These are phyloP conservation scores for Leptopilina boulardi DNA, from an alignment of 1,140 invertebrate genomes.

Conservation along the genomic window DNA sequence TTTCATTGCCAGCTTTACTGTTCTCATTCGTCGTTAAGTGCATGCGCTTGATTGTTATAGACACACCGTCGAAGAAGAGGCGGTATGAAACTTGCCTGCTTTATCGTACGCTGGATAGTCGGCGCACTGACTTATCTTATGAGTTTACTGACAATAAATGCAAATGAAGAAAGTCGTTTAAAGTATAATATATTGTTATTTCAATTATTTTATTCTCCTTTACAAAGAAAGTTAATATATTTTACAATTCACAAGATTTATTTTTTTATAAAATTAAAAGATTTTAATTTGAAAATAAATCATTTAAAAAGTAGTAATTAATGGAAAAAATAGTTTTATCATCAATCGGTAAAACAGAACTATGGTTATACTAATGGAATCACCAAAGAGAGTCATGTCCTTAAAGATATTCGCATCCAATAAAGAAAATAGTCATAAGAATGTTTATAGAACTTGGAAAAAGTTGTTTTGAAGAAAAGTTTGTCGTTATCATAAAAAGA, in stretches of 20 bases:
- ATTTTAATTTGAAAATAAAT: too few relatives aligned
- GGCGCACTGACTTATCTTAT: neutral
- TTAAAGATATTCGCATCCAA: too few relatives aligned
- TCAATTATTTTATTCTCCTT: conserved; percentile 15
- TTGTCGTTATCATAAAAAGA: neutral
- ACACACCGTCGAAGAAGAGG: conserved; percentile 42
- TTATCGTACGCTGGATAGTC: neutral
- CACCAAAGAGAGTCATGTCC: too few relatives aligned
- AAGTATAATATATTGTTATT: neutral
- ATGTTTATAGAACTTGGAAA: neutral
- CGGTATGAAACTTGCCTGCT: conserved; percentile 41
- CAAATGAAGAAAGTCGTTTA: conserved; percentile 2
- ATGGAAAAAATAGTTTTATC: too few relatives aligned
- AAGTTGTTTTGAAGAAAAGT: neutral
- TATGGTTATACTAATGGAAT: too few relatives aligned
- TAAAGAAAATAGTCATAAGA: neutral
- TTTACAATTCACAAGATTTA: neutral
- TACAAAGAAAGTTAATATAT: neutral
- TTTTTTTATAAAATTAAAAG: neutral
- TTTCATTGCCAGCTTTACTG: conserved; percentile 52
- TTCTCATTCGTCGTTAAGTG: conserved; percentile 54
- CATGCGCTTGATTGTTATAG: conserved; percentile 53
- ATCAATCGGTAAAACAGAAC: too few relatives aligned
- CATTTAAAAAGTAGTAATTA: neutral
- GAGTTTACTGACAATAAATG: conserved; percentile 25